phyloP scores from a whole-genome alignment of 2,797 vertebrate species.

The Muraenolepis orangiensis region DNA sequence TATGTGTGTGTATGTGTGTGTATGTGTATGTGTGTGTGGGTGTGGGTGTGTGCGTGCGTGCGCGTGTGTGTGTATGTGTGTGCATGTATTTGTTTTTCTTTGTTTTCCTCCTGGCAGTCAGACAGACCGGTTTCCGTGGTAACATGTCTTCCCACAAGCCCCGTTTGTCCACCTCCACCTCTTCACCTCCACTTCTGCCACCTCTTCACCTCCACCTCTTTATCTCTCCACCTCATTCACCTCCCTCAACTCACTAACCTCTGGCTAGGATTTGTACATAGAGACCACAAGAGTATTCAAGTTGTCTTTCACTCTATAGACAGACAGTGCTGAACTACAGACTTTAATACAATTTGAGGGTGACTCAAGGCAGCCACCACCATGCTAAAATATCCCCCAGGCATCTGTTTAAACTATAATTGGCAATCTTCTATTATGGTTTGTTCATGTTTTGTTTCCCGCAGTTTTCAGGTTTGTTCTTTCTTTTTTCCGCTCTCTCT shows the following conservation, averaged over 20 bases:
- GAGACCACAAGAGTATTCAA: too few relatives aligned
- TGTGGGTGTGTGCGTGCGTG: neutral
- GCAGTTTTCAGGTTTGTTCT: neutral
- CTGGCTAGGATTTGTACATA: too few relatives aligned
- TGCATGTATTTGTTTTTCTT: neutral
- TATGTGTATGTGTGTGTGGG: neutral
- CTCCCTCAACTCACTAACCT: too few relatives aligned
- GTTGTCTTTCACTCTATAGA: too few relatives aligned
- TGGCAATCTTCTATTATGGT: neutral
- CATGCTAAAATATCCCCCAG: neutral
- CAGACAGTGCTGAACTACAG: too few relatives aligned
- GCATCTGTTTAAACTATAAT: constrained; percentile 1
- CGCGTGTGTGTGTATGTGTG: neutral
- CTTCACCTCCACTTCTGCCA: too few relatives aligned
- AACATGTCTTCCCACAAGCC: neutral
- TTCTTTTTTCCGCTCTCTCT: neutral
- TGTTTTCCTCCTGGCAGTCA: neutral
- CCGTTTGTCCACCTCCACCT: neutral
- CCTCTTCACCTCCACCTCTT: neutral
- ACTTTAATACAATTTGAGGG: too few relatives aligned
- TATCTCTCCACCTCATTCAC: neutral
- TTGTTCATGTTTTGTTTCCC: neutral
- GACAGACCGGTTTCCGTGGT: too few relatives aligned
- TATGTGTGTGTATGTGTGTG: neutral
- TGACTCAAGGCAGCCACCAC: too few relatives aligned